These are phyloP conservation scores for Callyntrura sp. DNA, from an alignment of 2,888 invertebrate genomes.

Conservation along the genomic window DNA sequence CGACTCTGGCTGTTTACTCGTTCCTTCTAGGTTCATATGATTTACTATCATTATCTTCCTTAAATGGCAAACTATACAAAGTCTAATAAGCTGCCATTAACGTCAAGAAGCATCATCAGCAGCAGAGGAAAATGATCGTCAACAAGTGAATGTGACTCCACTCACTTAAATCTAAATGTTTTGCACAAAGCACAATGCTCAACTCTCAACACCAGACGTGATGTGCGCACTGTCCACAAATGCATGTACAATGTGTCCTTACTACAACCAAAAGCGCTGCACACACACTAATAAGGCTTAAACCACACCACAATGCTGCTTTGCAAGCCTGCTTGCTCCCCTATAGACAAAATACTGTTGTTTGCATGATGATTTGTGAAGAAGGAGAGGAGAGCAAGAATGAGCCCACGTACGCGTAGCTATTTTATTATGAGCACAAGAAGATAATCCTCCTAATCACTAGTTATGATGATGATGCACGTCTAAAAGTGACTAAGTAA, in stretches of 20 bases:
- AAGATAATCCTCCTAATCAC: slow-evolving; percentile 58
- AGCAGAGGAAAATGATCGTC: neutral
- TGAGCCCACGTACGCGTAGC: slow-evolving; percentile 17
- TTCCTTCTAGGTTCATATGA: slow-evolving; percentile 29
- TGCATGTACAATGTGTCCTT: neutral
- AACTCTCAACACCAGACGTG: slow-evolving; percentile 1
- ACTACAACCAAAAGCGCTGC: neutral
- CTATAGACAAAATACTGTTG: neutral
- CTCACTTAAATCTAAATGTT: slow-evolving; percentile 38
- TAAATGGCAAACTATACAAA: slow-evolving; percentile 78
- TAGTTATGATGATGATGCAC: slow-evolving; percentile 55
- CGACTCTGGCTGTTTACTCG: slow-evolving; percentile 3
- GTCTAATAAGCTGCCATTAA: slow-evolving; percentile 75
- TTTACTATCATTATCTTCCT: slow-evolving; percentile 74
- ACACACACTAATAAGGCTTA: slow-evolving; percentile 17
- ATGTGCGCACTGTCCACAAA: neutral
- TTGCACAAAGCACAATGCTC: slow-evolving; percentile 1
- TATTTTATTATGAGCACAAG: slow-evolving; percentile 30
- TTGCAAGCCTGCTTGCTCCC: neutral
- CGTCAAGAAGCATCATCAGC: slow-evolving; percentile 71
- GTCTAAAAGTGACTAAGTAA: slow-evolving; percentile 46
- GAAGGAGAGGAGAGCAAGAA: slow-evolving; percentile 31
- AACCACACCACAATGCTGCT: neutral
- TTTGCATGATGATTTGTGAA: slow-evolving; percentile 43
- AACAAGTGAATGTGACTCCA: slow-evolving; percentile 37